phyloP scores from a whole-genome alignment of 1,140 invertebrate genomes.

The Steinernema khuongi region DNA sequence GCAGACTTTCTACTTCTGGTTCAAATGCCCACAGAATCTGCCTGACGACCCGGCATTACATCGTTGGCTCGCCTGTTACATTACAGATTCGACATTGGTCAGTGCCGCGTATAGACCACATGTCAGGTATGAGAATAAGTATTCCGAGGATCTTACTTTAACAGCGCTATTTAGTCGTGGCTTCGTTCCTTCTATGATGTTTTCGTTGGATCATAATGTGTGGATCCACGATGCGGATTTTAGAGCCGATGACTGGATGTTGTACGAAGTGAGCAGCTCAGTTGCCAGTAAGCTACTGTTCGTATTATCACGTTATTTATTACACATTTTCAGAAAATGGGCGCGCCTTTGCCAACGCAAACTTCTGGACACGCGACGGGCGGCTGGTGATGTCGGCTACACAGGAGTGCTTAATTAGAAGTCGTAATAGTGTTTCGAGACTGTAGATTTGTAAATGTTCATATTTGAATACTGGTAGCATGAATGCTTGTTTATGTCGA shows the following conservation, averaged over 20 bases:
- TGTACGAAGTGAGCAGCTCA: background rate
- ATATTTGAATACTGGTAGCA: background rate
- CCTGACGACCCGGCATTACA: background rate
- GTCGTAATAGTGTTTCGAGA: background rate
- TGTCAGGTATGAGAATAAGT: background rate
- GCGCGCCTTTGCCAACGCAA: background rate
- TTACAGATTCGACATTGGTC: background rate
- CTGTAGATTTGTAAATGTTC: background rate
- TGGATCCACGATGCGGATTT: conserved; percentile 4
- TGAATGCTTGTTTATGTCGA: background rate
- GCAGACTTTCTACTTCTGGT: background rate
- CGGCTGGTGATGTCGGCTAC: background rate
- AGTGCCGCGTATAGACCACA: background rate
- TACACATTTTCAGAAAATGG: background rate
- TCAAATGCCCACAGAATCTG: background rate
- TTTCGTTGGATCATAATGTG: background rate
- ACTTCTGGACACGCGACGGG: conserved; percentile 1
- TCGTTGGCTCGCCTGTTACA: background rate
- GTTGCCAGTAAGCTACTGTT: background rate
- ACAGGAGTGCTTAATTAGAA: background rate
- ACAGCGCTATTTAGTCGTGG: background rate
- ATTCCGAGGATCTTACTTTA: background rate
- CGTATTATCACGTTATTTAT: background rate
- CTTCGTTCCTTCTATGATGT: conserved; percentile 8
- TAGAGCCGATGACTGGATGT: background rate